Conservation (phyloP, 2,888 invertebrate species). For the Rhagium mordax region DNA sequence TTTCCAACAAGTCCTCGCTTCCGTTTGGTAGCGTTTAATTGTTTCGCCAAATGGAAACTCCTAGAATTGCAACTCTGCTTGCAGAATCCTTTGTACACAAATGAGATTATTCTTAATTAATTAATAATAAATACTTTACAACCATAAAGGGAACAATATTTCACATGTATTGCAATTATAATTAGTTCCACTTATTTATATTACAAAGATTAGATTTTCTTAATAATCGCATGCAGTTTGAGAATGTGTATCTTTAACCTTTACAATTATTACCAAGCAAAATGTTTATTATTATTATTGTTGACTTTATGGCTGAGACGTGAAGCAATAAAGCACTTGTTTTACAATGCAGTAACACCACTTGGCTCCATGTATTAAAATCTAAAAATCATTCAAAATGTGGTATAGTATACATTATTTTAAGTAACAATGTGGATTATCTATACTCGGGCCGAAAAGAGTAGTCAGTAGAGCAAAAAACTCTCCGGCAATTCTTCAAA, state of each 20-base stretch:
- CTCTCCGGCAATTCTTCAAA: too few relatives aligned
- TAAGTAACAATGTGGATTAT: too few relatives aligned
- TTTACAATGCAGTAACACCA: too few relatives aligned
- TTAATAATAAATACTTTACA: not conserved
- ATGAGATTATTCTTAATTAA: not conserved
- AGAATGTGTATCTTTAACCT: not conserved
- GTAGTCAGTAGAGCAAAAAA: too few relatives aligned
- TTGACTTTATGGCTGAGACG: not conserved
- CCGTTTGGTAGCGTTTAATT: too few relatives aligned
- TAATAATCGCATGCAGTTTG: not conserved
- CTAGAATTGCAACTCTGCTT: not conserved
- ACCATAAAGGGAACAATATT: not conserved
- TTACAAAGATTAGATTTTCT: too few relatives aligned
- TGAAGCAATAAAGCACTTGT: too few relatives aligned
- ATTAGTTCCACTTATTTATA: not conserved
- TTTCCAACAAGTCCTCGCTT: not conserved
- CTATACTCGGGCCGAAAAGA: too few relatives aligned
- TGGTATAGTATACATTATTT: too few relatives aligned
- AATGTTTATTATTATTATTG: not conserved
- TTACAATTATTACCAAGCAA: not conserved
- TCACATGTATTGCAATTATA: not conserved
- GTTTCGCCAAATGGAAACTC: too few relatives aligned
- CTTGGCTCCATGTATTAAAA: too few relatives aligned
- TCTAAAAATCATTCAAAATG: too few relatives aligned
- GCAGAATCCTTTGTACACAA: not conserved